Percentiles rank a stretch among this genome's conserved stretches.
phyloP scores from a whole-genome alignment of 2,888 invertebrate species.

The Chymomyza caudatula region DNA sequence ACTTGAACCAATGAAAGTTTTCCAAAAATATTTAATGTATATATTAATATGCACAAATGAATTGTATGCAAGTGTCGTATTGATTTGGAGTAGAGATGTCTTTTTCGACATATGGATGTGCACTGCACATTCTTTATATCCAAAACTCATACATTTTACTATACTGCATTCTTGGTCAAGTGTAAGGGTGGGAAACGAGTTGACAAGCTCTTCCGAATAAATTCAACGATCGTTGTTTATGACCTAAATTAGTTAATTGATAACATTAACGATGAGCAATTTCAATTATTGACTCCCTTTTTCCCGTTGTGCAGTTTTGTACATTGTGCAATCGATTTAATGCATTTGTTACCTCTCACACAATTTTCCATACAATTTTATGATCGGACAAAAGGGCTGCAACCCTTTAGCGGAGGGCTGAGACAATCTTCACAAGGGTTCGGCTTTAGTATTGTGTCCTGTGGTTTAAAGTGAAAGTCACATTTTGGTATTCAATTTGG shows the following conservation, averaged over 20 bases:
- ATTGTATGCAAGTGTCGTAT: too few species aligned
- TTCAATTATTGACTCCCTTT: background rate
- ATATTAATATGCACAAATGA: too few species aligned
- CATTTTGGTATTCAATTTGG: conserved; percentile 40
- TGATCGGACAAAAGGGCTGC: background rate
- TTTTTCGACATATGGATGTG: too few species aligned
- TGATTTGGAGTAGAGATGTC: too few species aligned
- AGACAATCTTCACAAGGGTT: background rate
- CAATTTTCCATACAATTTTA: background rate
- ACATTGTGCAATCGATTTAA: background rate
- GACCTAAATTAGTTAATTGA: background rate
- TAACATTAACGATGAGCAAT: background rate
- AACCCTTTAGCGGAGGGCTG: background rate
- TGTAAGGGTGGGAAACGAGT: background rate
- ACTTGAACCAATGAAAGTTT: too few species aligned
- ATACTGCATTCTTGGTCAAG: background rate
- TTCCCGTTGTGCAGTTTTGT: background rate
- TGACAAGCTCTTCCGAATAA: background rate
- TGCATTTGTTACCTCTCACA: background rate
- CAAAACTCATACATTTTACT: background rate
- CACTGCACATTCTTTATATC: too few species aligned
- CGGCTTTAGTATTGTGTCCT: background rate
- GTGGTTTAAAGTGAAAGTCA: conserved; percentile 25
- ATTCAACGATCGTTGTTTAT: background rate
- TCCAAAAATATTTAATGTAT: too few species aligned